Base-by-base conservation (phyloP, 2,888 invertebrate genomes). In the Xylophagus ater region DNA sequence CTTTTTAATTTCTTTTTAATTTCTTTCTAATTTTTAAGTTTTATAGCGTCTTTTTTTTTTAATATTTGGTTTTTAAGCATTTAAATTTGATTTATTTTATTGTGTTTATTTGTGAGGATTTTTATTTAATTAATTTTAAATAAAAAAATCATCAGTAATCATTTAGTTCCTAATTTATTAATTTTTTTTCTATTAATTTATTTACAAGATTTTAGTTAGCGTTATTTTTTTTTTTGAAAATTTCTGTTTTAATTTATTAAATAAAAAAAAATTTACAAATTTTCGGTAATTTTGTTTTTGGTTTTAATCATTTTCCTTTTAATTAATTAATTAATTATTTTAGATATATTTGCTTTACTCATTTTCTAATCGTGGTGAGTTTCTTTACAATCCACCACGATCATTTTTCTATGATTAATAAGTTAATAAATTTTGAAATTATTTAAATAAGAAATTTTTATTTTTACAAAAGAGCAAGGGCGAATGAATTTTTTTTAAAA, bases 271-370 rank as follows among this genome's bases (percentile, higher is more conserved):
- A n/a, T n/a, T n/a, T n/a, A n/a, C n/a, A n/a, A n/a, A n/a, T n/a
- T n/a, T n/a, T n/a, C n/a, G n/a, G n/a, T n/a, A n/a, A n/a, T n/a
- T n/a, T n/a, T n/a, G n/a, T n/a, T n/a, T n/a, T n/a, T n/a, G n/a
- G n/a, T n/a, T n/a, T n/a, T n/a, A n/a, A n/a, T n/a, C n/a, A n/a
- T n/a, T n/a, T n/a, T n/a, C n/a, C n/a, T n/a, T 17, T 37, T 39
- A 37, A 26, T 39, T 37, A 25, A 39, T 38, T 34, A 36, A 37
- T 31, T 35, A 32, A 31, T 37, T 37, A 15, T 24, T 42, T 42
- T 42, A 42, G 39, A 42, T 42, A 39, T 39, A 36, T 32, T 35
- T 42, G 42, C 39, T 42, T 42, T 42, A 42, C 42, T 35, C 36
- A 33, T 39, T 12, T 31, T 26, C 23, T n/a, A 35, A 13, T 33